Conservation (phyloP, 1,140 invertebrate genomes). For the Himalopsyche phryganea region DNA sequence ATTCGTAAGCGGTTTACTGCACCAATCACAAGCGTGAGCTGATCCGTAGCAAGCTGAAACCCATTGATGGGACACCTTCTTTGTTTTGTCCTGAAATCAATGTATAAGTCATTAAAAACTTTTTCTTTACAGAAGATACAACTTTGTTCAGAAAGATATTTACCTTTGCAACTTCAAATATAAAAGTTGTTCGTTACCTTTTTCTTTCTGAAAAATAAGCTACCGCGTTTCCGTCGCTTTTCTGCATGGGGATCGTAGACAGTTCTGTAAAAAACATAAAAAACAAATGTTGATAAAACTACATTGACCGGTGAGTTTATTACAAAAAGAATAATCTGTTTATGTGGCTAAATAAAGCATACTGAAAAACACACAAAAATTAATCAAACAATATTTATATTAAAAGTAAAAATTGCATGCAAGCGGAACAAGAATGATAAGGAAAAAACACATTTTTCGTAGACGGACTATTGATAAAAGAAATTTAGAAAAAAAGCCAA, state of each 20-base stretch:
- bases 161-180: no score
- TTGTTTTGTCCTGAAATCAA: constrained; percentile 60
- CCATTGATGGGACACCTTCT: constrained; percentile 74
- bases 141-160: no score
- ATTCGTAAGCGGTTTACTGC: constrained; percentile 74
- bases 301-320: no score
- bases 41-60: constrained; percentile 66
- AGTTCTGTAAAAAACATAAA: constrained; percentile 48
- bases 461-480: no score
- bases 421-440: background rate
- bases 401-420: constrained; percentile 1
- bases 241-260: constrained; percentile 76
- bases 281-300: no score
- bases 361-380: background rate
- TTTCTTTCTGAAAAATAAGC: constrained; percentile 86
- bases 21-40: constrained; percentile 76
- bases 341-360: background rate
- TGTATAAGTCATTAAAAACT: no score
- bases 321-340: no score
- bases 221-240: constrained; percentile 81
- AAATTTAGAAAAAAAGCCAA: no score
- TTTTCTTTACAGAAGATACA: no score
- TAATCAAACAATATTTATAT: background rate
- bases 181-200: no score
- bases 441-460: background rate